Evolutionary conservation across 2,113 vertebrate species (phyloP), one percentile per base, ranked within the genome.

Genomic region (Hypocryptadius cinnamomeus): DNA sequence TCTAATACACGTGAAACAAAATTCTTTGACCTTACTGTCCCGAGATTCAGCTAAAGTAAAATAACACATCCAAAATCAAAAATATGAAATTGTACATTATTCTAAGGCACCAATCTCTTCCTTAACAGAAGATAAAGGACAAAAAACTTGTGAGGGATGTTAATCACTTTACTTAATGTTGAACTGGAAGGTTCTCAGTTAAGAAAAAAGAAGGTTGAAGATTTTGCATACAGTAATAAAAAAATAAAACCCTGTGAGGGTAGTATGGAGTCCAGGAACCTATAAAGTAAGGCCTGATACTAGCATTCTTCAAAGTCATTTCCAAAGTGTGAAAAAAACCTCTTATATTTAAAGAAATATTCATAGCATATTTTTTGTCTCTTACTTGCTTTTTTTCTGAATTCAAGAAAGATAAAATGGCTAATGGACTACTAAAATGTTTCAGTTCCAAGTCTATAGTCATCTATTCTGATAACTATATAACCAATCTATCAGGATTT

Each of bases 401-500:
- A 88, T 78, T 81, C 23, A 78, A 79, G 53, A 65, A 69, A 70
- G 71, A 59, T 11, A 57, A 92, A 74, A 80, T 28, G 53, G 59
- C 50, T 94, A 86, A 88, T 39, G n/a, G 51, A 71, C 74, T 71
- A 56, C 50, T 89, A 78, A 87, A 81, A 85, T 40, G n/a, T 37
- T 91, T 91, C 65, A 31, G 35, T 81, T 87, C 87, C 70, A 90
- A 79, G 53, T 68, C 61, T 76, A 42, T 37, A 91, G 61, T 40
- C 35, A 54, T 65, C 37, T 84, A n/a, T 85, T 92, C 42, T 59
- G 66, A 87, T 11, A 33, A 71, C 56, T 66, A 61, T 76, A 89
- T 56, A 91, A 87, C 79, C 84, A 79, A 88, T 85, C 89, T 92
- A 92, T 77, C 63, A 90, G 63, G 76, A 90, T 90, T 90, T 92